These are phyloP conservation scores for Amblyornis subalaris DNA, from an alignment of 2,113 vertebrate species.

Conservation along the genomic window DNA sequence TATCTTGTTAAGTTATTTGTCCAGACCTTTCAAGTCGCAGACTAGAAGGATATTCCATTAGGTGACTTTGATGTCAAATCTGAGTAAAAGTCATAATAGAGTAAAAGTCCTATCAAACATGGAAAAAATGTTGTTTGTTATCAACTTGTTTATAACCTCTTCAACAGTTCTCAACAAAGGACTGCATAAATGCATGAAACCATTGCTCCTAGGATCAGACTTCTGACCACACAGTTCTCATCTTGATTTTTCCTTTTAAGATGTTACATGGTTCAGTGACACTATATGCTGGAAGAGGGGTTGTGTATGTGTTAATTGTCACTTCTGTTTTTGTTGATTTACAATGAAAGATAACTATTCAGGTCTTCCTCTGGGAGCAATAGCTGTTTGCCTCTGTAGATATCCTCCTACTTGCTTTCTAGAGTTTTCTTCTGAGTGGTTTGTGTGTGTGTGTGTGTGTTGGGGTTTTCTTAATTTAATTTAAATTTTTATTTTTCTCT, in stretches of 20 bases:
- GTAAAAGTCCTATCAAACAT: slow-evolving; percentile 7
- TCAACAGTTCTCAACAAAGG: neutral
- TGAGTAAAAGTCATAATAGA: neutral
- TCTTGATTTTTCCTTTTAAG: neutral
- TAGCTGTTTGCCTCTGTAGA: neutral
- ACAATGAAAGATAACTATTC: neutral
- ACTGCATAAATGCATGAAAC: neutral
- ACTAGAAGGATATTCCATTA: neutral
- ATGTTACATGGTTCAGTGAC: neutral
- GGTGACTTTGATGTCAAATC: neutral
- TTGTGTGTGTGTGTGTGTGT: too few relatives aligned
- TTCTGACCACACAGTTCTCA: neutral
- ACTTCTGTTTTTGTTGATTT: neutral
- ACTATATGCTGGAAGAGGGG: neutral
- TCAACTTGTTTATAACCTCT: neutral
- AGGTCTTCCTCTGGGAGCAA: neutral
- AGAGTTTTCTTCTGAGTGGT: neutral
- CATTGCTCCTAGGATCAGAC: neutral
- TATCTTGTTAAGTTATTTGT: neutral
- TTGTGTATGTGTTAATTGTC: neutral
- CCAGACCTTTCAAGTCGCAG: neutral
- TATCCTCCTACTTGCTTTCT: neutral
- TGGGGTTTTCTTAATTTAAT: neutral
- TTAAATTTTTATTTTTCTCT: neutral
- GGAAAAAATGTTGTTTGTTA: neutral